These are phyloP conservation scores for Bothrops jararaca DNA, from an alignment of 2,113 vertebrate species.

Conservation along the genomic window DNA sequence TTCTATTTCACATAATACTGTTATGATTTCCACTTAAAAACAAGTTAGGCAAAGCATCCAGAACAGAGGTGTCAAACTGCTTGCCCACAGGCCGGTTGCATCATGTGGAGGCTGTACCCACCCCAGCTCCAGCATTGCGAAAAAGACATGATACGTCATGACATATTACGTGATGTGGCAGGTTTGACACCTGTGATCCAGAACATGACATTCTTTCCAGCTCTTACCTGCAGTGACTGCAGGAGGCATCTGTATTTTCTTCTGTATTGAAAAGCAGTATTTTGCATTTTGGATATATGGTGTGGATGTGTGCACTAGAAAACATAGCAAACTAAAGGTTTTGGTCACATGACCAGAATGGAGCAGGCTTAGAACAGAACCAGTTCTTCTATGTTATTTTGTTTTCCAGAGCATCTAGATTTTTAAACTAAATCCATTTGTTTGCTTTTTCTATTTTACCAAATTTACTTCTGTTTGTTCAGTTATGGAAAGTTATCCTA, in stretches of 20 bases:
- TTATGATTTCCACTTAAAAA: constrained; percentile 32
- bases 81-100: too few relatives aligned
- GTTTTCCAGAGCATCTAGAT: not conserved
- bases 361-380: not conserved
- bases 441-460: not conserved
- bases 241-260: not conserved
- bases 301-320: not conserved
- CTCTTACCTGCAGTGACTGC: not conserved
- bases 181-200: not conserved
- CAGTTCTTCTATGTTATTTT: constrained; percentile 25
- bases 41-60: not conserved
- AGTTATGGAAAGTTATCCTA: not conserved
- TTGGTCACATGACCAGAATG: not conserved
- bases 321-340: not conserved
- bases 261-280: not conserved
- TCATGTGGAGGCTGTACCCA: too few relatives aligned
- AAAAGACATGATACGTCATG: too few relatives aligned
- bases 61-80: not conserved
- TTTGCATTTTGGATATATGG: not conserved
- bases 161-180: too few relatives aligned
- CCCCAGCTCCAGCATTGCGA: too few relatives aligned
- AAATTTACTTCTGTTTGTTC: not conserved
- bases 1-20: constrained; percentile 60
- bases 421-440: not conserved
- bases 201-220: not conserved